A percentile compares a stretch with the other conserved stretches of the same genome.
phyloP scores from a whole-genome alignment of 1,140 invertebrate species.

The Lasioglossum baleicum region DNA sequence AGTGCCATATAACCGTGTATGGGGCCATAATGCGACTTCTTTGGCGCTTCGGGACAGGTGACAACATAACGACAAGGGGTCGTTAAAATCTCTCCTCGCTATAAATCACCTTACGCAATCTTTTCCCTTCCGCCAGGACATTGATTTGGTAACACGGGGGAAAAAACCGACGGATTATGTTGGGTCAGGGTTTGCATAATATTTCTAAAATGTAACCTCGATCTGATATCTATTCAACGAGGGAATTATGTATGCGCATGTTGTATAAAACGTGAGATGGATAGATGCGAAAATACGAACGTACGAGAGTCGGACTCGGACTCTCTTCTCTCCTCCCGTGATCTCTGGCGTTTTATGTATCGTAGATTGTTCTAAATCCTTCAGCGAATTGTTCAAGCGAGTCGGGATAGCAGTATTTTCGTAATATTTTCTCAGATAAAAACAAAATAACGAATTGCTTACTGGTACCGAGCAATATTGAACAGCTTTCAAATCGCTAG shows the following conservation, averaged over 20 bases:
- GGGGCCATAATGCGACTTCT: neutral
- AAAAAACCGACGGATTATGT: neutral
- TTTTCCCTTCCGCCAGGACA: neutral
- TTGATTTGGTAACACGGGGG: neutral
- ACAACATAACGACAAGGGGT: neutral
- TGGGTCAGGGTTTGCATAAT: slow-evolving; percentile 3
- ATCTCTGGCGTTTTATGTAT: too few relatives aligned
- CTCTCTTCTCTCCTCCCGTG: too few relatives aligned
- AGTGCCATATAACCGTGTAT: neutral
- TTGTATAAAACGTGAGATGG: neutral
- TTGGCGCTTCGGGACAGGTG: neutral
- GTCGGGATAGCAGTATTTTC: too few relatives aligned
- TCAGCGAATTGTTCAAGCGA: too few relatives aligned
- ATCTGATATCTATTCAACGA: slow-evolving; percentile 4
- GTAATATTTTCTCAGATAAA: too few relatives aligned
- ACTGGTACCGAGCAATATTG: too few relatives aligned
- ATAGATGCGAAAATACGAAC: neutral
- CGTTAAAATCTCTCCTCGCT: neutral
- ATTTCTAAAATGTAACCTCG: slow-evolving; percentile 3
- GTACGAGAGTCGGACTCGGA: too few relatives aligned
- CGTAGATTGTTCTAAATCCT: too few relatives aligned
- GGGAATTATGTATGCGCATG: slow-evolving; percentile 6
- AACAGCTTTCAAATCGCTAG: too few relatives aligned
- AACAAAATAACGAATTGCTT: too few relatives aligned
- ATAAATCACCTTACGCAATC: neutral